Evolutionary conservation across 2,113 vertebrate species (phyloP).

Genomic region (Dicaeum eximium): DNA sequence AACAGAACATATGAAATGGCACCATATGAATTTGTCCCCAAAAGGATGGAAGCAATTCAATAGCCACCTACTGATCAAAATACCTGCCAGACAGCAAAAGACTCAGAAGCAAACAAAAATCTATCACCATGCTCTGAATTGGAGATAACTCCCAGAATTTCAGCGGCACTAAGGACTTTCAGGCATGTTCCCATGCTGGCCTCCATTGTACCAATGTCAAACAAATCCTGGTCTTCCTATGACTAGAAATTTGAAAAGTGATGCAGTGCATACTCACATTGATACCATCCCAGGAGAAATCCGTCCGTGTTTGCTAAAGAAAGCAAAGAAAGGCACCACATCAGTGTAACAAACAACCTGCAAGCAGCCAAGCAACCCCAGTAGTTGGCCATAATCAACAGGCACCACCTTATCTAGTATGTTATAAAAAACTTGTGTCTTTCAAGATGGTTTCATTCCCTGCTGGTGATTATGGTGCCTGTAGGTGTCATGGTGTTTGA

Average conservation of each 20-base stretch:
- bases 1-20: not conserved
- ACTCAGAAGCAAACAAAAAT: not conserved
- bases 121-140: not conserved
- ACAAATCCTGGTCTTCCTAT: not conserved
- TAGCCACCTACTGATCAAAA: not conserved
- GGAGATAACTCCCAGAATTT: not conserved
- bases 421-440: not conserved
- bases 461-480: not conserved
- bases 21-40: not conserved
- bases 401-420: not conserved
- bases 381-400: not conserved
- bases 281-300: slow-evolving; percentile 99
- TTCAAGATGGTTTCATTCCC: not conserved
- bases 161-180: not conserved
- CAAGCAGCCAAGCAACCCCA: not conserved
- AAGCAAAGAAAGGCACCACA: slow-evolving; percentile 27
- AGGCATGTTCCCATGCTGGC: not conserved
- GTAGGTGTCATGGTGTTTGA: rapidly evolving
- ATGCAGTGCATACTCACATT: slow-evolving; percentile 83
- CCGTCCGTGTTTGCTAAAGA: slow-evolving; percentile 92
- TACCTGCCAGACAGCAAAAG: not conserved
- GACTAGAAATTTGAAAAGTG: not conserved
- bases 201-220: not conserved
- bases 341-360: not conserved
- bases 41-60: not conserved